Percentiles rank a stretch among this genome's conserved stretches.
These are phyloP conservation scores for Drepanosiphum platanoidis DNA, from an alignment of 2,888 invertebrate genomes.

Conservation along the genomic window DNA sequence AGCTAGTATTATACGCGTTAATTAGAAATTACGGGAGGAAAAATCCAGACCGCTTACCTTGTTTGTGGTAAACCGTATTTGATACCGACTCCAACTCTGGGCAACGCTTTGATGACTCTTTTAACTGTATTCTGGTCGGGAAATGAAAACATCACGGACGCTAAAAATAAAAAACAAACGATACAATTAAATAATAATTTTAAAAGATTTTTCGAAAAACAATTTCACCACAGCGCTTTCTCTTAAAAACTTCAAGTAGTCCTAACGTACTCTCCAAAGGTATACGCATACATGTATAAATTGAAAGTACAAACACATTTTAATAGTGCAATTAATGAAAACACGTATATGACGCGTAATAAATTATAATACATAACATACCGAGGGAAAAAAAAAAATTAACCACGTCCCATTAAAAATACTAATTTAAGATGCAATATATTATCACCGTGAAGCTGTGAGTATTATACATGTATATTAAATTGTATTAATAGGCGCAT, in stretches of 20 bases:
- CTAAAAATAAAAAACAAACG: conserved; percentile 71
- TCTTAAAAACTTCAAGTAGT: too few species aligned
- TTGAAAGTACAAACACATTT: conserved; percentile 15
- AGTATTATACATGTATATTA: conserved; percentile 1
- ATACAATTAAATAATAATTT: not conserved
- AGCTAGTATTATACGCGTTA: not conserved
- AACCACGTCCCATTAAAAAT: conserved; percentile 34
- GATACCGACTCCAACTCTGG: conserved; percentile 97
- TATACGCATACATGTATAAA: not conserved
- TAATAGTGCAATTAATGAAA: conserved; percentile 44
- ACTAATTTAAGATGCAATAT: conserved; percentile 39
- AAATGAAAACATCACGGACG: conserved; percentile 98
- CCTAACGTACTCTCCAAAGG: not conserved
- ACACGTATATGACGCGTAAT: not conserved
- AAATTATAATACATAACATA: not conserved
- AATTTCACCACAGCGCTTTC: too few species aligned
- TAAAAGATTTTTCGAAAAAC: too few species aligned
- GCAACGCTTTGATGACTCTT: conserved; percentile 96
- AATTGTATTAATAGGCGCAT: conserved; percentile 47
- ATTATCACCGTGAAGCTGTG: not conserved
- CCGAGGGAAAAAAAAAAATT: not conserved
- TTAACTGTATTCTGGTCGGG: conserved; percentile 96
- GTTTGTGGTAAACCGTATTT: conserved; percentile 99
- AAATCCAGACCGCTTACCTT: conserved; percentile 72
- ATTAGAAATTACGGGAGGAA: not conserved